Evolutionary conservation across 2,797 vertebrate genomes (phyloP).

Genomic region (Pangasius krempfi): DNA sequence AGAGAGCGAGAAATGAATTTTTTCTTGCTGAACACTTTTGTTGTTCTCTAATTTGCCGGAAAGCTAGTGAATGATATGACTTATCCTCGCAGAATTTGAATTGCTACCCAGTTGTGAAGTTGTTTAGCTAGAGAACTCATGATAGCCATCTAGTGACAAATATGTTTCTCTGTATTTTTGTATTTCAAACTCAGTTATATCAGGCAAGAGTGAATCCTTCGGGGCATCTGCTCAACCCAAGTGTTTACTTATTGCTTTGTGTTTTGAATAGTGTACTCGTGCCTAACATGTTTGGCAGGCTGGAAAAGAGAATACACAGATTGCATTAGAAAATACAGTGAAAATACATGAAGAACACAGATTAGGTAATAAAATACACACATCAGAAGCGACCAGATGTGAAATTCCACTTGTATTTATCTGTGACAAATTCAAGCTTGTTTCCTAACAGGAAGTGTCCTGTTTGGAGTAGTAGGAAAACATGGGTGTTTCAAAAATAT

Average conservation of each 20-base stretch:
- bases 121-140: not conserved
- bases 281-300: not conserved
- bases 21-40: not conserved
- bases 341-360: not conserved
- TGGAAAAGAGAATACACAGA: not conserved
- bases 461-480: not conserved
- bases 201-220: not conserved
- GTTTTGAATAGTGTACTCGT: not conserved
- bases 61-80: not conserved
- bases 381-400: not conserved
- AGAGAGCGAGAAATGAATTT: no score
- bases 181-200: not conserved
- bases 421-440: not conserved
- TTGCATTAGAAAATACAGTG: not conserved
- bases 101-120: not conserved
- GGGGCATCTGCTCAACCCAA: not conserved
- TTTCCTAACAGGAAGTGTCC: not conserved
- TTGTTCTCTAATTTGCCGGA: not conserved
- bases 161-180: not conserved
- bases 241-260: not conserved
- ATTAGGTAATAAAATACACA: not conserved
- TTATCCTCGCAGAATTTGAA: not conserved
- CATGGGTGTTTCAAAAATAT: not conserved
- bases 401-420: not conserved
- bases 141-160: not conserved